Percentiles rank a stretch among this genome's conserved stretches.
Evolutionary conservation across 2,113 vertebrate species (phyloP).

Genomic region (Phrynocephalus versicolor): DNA sequence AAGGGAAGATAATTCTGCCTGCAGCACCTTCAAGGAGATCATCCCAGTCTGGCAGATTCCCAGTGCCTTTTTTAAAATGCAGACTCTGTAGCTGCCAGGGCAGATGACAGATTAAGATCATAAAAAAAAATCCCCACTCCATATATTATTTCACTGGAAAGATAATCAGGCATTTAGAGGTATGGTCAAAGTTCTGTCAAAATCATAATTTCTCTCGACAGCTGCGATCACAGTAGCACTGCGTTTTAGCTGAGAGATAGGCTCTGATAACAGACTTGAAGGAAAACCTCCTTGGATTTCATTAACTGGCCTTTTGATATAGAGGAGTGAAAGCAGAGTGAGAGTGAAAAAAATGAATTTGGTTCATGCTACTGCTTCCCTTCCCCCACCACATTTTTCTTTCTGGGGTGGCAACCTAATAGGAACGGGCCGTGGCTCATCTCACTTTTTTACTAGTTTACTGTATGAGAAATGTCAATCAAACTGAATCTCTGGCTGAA

Average conservation of each 20-base stretch:
- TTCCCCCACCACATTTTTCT: constrained; percentile 8
- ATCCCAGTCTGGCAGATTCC: not conserved
- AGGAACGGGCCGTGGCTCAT: not conserved
- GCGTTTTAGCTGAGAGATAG: constrained; percentile 23
- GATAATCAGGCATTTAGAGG: constrained; percentile 24
- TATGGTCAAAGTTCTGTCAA: constrained; percentile 31
- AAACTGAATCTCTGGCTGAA: constrained; percentile 24
- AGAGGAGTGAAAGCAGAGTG: constrained; percentile 28
- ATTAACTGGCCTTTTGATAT: constrained; percentile 33
- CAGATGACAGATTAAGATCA: constrained; percentile 24
- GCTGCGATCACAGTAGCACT: constrained; percentile 29
- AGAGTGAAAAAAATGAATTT: constrained; percentile 31
- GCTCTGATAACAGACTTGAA: constrained; percentile 44
- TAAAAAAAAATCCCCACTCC: constrained; percentile 17
- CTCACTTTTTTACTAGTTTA: not conserved
- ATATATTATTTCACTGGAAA: constrained; percentile 33
- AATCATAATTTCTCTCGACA: constrained; percentile 3
- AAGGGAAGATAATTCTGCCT: constrained; percentile 16
- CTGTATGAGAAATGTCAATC: not conserved
- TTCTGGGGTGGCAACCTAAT: constrained; percentile 7
- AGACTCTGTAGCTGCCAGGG: constrained; percentile 8
- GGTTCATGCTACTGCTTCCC: constrained; percentile 16
- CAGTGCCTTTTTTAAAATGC: not conserved
- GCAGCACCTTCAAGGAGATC: constrained; percentile 3
- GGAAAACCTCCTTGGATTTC: constrained; percentile 20